Conservation (phyloP, 2,113 vertebrate genomes). For the Oncorhynchus gorbuscha region DNA sequence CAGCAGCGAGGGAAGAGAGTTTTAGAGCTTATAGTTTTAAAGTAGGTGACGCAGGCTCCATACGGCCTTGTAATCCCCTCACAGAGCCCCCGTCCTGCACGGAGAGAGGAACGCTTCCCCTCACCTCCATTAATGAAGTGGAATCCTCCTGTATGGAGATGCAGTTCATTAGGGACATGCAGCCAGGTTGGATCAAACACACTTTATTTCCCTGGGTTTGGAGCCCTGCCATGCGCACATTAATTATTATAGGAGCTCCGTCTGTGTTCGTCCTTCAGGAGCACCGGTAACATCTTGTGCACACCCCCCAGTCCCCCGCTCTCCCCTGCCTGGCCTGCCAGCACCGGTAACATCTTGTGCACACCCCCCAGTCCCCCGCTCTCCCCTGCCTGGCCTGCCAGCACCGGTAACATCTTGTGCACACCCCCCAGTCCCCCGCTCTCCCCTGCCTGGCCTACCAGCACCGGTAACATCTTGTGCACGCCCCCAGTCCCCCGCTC, state of each 20-base stretch:
- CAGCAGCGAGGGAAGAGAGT: conserved; percentile 43
- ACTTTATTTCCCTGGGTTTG: conserved; percentile 70
- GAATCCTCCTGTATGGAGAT: conserved; percentile 57
- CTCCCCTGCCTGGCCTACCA: conserved; percentile 11
- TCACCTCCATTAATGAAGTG: conserved; percentile 71
- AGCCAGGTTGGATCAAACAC: conserved; percentile 68
- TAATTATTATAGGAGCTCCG: conserved; percentile 76
- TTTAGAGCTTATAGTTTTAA: conserved; percentile 44
- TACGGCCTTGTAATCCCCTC: conserved; percentile 10
- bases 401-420: conserved; percentile 55
- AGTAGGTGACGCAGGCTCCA: conserved; percentile 57
- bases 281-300: conserved; percentile 59
- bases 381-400: conserved; percentile 11
- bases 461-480: conserved; percentile 55
- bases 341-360: conserved; percentile 63
- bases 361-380: conserved; percentile 19
- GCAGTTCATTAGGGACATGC: conserved; percentile 74
- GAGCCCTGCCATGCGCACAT: conserved; percentile 71
- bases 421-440: conserved; percentile 19
- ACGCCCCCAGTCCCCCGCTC: conserved; percentile 24
- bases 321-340: no score
- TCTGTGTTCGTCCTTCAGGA: conserved; percentile 71
- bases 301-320: conserved; percentile 21
- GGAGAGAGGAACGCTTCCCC: conserved; percentile 47
- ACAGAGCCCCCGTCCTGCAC: conserved; percentile 10